Evolutionary conservation across 1,140 invertebrate genomes (phyloP).

Genomic region (Thaumatotibia leucotreta): DNA sequence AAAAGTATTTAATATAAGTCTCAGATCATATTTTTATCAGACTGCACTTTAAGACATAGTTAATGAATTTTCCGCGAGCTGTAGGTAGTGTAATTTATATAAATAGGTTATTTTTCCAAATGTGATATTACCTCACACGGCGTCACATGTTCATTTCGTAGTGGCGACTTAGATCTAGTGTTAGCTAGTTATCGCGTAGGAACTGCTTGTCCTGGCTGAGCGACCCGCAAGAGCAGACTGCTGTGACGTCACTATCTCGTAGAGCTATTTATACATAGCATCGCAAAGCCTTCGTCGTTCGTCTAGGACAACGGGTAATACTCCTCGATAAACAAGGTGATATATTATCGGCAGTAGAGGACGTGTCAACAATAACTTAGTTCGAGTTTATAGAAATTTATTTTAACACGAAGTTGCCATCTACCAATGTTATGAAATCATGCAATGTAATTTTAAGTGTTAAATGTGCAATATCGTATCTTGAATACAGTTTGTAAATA

Average conservation of each 20-base stretch:
- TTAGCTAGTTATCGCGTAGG: background rate
- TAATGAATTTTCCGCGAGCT: slow-evolving; percentile 28
- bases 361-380: background rate
- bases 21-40: background rate
- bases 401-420: slow-evolving; percentile 33
- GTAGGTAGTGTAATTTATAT: slow-evolving; percentile 50
- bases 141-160: slow-evolving; percentile 20
- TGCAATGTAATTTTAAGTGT: slow-evolving; percentile 63
- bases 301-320: background rate
- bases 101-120: slow-evolving; percentile 31
- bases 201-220: background rate
- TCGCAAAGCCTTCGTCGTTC: background rate
- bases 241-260: slow-evolving; percentile 16
- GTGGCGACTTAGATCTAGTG: slow-evolving; percentile 16
- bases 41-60: background rate
- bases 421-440: slow-evolving; percentile 43
- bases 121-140: slow-evolving; percentile 49
- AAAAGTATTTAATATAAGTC: background rate
- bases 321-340: background rate
- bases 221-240: slow-evolving; percentile 7
- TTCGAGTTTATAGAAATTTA: slow-evolving; percentile 12
- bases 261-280: background rate
- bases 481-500: slow-evolving; percentile 60
- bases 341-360: background rate
- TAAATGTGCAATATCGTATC: slow-evolving; percentile 68